phyloP scores from a whole-genome alignment of 2,797 vertebrate species.

The Thunnus albacares region DNA sequence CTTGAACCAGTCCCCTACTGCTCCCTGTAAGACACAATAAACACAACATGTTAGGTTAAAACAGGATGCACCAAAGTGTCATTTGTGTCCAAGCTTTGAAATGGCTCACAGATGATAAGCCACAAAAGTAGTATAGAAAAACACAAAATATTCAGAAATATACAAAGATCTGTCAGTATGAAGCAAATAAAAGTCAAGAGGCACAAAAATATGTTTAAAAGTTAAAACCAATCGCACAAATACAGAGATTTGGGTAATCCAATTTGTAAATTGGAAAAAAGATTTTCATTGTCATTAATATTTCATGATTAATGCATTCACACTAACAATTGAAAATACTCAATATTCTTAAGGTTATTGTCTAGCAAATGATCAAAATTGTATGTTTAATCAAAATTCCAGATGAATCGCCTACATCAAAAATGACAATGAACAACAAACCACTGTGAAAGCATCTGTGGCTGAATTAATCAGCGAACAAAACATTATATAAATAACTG shows the following conservation, averaged over 20 bases:
- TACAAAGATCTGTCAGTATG: background rate
- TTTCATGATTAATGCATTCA: too few species aligned
- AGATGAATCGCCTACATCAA: background rate
- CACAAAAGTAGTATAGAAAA: background rate
- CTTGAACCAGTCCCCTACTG: conserved; percentile 92
- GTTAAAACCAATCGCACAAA: background rate
- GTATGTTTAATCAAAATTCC: background rate
- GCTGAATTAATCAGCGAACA: background rate
- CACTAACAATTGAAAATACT: too few species aligned
- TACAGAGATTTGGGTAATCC: background rate
- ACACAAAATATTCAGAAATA: background rate
- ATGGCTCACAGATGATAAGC: background rate
- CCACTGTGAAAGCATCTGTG: background rate
- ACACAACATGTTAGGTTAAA: conserved; percentile 8
- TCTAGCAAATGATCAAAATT: background rate
- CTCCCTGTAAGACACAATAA: conserved; percentile 81
- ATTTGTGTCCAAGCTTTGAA: background rate
- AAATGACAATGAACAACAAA: background rate
- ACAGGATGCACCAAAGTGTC: background rate
- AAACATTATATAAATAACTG: background rate
- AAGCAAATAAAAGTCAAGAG: background rate
- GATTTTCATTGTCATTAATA: too few species aligned
- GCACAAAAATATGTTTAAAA: background rate
- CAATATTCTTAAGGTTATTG: background rate
- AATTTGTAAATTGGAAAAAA: background rate